Evolutionary conservation across 1,140 invertebrate species (phyloP).

Genomic region (Sipha flava): DNA sequence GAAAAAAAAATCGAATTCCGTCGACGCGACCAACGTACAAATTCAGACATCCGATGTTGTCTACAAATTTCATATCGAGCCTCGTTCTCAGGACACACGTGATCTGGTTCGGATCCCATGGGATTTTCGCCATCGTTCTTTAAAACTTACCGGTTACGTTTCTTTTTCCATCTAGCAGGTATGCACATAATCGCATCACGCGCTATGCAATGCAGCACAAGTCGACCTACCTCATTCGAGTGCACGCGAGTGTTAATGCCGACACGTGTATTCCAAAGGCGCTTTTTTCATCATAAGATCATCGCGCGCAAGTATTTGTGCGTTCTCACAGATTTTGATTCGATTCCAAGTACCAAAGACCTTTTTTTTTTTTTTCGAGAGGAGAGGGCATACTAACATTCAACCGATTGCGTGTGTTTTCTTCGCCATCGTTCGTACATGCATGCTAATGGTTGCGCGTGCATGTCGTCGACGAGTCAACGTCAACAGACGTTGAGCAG

Average conservation of each 20-base stretch:
- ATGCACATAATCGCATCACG: not conserved
- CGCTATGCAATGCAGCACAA: too few species aligned
- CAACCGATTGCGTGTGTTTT: too few species aligned
- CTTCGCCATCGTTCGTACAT: too few species aligned
- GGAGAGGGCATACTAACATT: too few species aligned
- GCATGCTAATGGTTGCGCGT: too few species aligned
- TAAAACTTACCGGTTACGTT: not conserved
- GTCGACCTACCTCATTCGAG: too few species aligned
- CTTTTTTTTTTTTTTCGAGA: too few species aligned
- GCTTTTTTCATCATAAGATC: not conserved
- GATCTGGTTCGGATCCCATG: slow-evolving; percentile 1
- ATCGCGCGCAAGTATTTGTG: not conserved
- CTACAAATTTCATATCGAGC: not conserved
- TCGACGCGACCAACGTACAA: not conserved
- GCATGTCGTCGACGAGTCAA: too few species aligned
- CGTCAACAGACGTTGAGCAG: too few species aligned
- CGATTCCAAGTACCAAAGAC: too few species aligned
- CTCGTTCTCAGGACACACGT: slow-evolving; percentile 5
- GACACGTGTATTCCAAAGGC: not conserved
- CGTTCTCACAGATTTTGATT: not conserved
- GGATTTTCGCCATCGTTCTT: not conserved
- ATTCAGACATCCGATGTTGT: not conserved
- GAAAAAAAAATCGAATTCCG: not conserved
- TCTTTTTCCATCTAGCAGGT: not conserved
- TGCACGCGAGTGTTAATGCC: not conserved